A percentile compares a stretch with the other conserved stretches of the same genome.
These are phyloP conservation scores for Drosophila dunni DNA, from an alignment of 1,140 invertebrate genomes.

Conservation along the genomic window DNA sequence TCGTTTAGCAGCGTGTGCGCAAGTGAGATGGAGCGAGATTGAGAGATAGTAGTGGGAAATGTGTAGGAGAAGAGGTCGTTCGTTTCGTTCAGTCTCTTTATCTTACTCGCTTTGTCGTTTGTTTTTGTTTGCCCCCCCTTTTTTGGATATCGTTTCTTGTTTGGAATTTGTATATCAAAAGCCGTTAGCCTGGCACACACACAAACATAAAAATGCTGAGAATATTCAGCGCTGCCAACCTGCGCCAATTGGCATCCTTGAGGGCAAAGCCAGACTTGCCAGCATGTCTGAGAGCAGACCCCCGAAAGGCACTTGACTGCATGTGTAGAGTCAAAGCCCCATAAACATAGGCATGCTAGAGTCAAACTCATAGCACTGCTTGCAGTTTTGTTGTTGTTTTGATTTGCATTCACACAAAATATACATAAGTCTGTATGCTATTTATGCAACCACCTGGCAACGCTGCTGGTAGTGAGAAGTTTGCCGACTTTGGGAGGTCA, in stretches of 20 bases:
- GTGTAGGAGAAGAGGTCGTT: conserved; percentile 35
- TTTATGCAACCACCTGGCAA: conserved; percentile 52
- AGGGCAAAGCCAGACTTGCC: conserved; percentile 40
- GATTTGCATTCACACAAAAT: conserved; percentile 40
- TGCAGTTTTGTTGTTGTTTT: conserved; percentile 50
- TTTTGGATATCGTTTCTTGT: conserved; percentile 37
- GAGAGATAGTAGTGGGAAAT: conserved; percentile 15
- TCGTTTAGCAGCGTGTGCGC: conserved; percentile 16
- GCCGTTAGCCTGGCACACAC: conserved; percentile 62
- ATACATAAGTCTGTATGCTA: conserved; percentile 19
- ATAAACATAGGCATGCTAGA: not conserved
- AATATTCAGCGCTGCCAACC: conserved; percentile 48
- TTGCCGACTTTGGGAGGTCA: conserved; percentile 2
- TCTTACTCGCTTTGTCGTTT: conserved; percentile 71
- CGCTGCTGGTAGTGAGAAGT: conserved; percentile 26
- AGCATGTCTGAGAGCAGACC: conserved; percentile 36
- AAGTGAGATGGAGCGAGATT: conserved; percentile 46
- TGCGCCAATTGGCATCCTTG: conserved; percentile 72
- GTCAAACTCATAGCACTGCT: conserved; percentile 1
- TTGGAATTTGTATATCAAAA: conserved; percentile 50
- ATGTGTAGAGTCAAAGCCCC: not conserved
- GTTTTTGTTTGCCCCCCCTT: conserved; percentile 68
- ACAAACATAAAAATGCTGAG: conserved; percentile 11
- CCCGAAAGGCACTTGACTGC: conserved; percentile 32
- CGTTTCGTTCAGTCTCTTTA: conserved; percentile 53